A percentile compares a stretch with the other conserved stretches of the same genome.
phyloP scores from a whole-genome alignment of 2,797 vertebrate genomes.

The Xiphophorus birchmanni region DNA sequence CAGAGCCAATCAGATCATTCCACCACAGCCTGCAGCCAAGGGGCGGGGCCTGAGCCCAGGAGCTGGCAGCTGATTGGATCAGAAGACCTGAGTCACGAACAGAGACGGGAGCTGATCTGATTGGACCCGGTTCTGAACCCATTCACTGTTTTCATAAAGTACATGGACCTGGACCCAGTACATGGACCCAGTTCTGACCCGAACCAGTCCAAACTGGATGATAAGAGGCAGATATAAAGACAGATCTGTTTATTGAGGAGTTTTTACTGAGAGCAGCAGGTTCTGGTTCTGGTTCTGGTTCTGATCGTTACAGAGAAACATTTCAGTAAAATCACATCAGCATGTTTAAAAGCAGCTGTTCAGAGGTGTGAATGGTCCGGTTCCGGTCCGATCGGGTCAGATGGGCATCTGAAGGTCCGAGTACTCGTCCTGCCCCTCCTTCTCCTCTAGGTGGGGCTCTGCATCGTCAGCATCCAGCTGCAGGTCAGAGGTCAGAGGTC shows the following conservation, averaged over 20 bases:
- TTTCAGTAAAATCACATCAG: neutral
- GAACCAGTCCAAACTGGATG: neutral
- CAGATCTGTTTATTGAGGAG: neutral
- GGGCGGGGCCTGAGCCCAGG: neutral
- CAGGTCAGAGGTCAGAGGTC: slow-evolving; percentile 35
- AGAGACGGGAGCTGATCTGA: neutral
- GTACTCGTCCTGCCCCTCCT: slow-evolving; percentile 89
- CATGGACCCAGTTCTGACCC: too few relatives aligned
- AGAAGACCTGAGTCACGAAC: neutral
- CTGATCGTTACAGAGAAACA: neutral
- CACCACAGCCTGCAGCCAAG: too few relatives aligned
- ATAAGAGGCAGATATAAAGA: neutral
- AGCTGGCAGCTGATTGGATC: neutral
- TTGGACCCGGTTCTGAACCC: too few relatives aligned
- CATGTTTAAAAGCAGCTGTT: neutral
- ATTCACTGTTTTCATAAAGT: too few relatives aligned
- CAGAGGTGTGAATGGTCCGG: too few relatives aligned
- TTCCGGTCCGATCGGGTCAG: slow-evolving; percentile 56
- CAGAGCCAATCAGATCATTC: neutral
- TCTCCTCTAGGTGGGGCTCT: slow-evolving; percentile 86
- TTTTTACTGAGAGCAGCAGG: neutral
- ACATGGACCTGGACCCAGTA: too few relatives aligned
- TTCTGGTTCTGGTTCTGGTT: neutral
- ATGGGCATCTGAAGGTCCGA: slow-evolving; percentile 91
- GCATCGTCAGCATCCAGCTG: slow-evolving; percentile 90